Evolutionary conservation across 1,140 invertebrate species (phyloP), one percentile per base, ranked within the genome.

Genomic region (Dendrolimus kikuchii): DNA sequence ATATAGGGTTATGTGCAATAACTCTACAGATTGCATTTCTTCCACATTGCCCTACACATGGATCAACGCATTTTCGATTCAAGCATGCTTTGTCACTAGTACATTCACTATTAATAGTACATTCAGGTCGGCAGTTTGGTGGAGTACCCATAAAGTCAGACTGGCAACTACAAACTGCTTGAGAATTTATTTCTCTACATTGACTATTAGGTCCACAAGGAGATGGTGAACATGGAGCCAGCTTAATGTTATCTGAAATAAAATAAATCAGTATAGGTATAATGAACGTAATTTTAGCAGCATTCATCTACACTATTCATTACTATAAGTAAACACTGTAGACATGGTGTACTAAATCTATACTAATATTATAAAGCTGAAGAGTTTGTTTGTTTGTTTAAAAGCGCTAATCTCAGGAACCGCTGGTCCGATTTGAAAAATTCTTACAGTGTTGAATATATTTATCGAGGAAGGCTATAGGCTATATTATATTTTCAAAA

Each of bases 121-220:
- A 95, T 83, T 94, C 92, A 4, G 93, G 92, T 59, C 92, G 84
- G 70, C 93, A 94, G 46, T 90, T 90, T 68, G 93, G 93, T 38
- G 93, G 93, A 68, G 92, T 91, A 55, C 93, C 93, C 50, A 93
- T 86, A 62, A 91, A 92, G 53, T 90, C 89, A 3, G 88, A 76
- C 39, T 90, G 73, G 73, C 94, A 94, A 45, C 88, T 89, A 72
- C 93, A 95, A 10, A 92, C 86, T 38, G 91, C 91, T 55, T 89
- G 88, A 46, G 89, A 89, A 59, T 92, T 91, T 51, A 91, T 87
- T 74, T 93, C 92, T 66, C 89, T 89, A 70, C 94, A 95, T 59
- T 91, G 71, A 60, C 93, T 92, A 74, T 94, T 95, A 1, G 91
- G 79, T 36, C 93, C 94, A 70, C 94, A 95, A n/a, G 93, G 93